Conservation (phyloP, 2,113 vertebrate genomes). For the Istiophorus platypterus region DNA sequence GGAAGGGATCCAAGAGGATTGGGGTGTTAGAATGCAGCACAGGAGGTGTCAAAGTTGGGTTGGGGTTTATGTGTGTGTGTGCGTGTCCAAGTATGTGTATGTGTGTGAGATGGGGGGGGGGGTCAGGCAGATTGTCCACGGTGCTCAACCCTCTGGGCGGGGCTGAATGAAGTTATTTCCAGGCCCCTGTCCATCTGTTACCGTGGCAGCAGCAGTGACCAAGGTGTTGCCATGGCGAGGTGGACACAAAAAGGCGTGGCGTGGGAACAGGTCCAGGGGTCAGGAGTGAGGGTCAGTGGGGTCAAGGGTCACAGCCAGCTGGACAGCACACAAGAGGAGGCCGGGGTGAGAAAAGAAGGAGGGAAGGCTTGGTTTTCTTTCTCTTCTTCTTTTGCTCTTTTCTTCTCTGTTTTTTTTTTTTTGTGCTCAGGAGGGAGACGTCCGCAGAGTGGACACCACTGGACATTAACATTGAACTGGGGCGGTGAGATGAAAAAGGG, state of each 20-base stretch:
- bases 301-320: constrained; percentile 86
- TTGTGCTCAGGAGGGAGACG: constrained; percentile 57
- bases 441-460: constrained; percentile 77
- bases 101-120: constrained; percentile 29
- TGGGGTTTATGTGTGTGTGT: constrained; percentile 52
- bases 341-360: constrained; percentile 85
- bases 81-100: constrained; percentile 35
- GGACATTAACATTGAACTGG: constrained; percentile 87
- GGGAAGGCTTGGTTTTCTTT: constrained; percentile 70
- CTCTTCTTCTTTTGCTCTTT: constrained; percentile 60
- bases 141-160: constrained; percentile 60
- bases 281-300: constrained; percentile 84
- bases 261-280: constrained; percentile 87
- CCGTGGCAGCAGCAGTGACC: constrained; percentile 84
- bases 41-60: constrained; percentile 65
- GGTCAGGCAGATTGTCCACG: constrained; percentile 74
- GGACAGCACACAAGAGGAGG: constrained; percentile 87
- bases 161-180: constrained; percentile 85
- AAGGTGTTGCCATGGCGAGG: constrained; percentile 83
- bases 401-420: constrained; percentile 64
- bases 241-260: constrained; percentile 87
- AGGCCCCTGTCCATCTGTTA: constrained; percentile 87
- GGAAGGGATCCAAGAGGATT: constrained; percentile 64
- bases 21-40: constrained; percentile 61
- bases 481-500: constrained; percentile 67